phyloP scores from a whole-genome alignment of 1,140 invertebrate species.

The Brachionus sp. region DNA sequence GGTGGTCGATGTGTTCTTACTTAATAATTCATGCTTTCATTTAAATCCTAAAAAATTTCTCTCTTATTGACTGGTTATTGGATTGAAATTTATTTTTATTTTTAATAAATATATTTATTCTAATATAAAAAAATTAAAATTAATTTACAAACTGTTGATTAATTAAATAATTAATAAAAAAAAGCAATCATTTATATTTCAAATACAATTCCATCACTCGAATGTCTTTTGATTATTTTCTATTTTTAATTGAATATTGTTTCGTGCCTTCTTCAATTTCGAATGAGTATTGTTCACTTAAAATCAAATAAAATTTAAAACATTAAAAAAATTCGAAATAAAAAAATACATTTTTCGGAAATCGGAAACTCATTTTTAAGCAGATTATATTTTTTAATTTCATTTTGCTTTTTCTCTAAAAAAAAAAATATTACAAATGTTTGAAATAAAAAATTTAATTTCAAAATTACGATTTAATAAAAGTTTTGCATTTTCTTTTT shows the following conservation, averaged over 20 bases:
- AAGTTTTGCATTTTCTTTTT: conserved; percentile 11
- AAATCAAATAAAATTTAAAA: not conserved
- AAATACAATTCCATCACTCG: too few relatives aligned
- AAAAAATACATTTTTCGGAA: conserved; percentile 26
- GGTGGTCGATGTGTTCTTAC: too few relatives aligned
- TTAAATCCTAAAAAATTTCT: too few relatives aligned
- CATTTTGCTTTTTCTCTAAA: not conserved
- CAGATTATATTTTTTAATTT: not conserved
- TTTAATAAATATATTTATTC: too few relatives aligned
- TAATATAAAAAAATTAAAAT: too few relatives aligned
- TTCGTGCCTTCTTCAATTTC: conserved; percentile 12
- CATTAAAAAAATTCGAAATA: not conserved
- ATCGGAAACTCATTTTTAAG: not conserved
- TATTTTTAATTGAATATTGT: conserved; percentile 18
- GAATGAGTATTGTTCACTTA: conserved; percentile 8
- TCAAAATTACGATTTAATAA: not conserved
- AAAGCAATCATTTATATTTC: not conserved
- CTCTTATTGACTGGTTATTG: too few relatives aligned
- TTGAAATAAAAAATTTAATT: not conserved
- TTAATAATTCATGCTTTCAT: too few relatives aligned
- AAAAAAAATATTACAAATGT: not conserved
- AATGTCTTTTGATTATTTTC: not conserved
- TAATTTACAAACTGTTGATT: too few relatives aligned
- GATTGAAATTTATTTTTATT: too few relatives aligned
- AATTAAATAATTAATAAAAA: not conserved